Percentiles rank a stretch among this genome's conserved stretches.
Conservation (phyloP, 2,113 vertebrate genomes). For the Oenanthe oenanthe region DNA sequence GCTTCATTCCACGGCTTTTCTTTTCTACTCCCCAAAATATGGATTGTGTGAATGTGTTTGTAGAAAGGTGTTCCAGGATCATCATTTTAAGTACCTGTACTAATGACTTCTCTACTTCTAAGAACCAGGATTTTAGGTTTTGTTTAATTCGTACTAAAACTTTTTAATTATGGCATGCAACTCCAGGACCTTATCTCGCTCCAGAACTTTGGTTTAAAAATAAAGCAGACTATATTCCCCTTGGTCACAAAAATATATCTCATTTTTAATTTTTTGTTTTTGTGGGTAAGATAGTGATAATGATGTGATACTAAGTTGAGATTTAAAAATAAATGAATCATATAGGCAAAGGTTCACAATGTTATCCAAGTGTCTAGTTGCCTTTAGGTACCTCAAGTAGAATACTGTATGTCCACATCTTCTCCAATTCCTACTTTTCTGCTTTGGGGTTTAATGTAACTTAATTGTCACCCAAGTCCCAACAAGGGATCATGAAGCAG, state of each 20-base stretch:
- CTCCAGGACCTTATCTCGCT: not conserved
- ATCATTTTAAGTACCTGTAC: not conserved
- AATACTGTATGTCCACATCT: not conserved
- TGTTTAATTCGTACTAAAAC: not conserved
- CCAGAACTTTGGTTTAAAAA: not conserved
- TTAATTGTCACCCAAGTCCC: not conserved
- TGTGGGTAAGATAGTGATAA: not conserved
- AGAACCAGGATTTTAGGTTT: not conserved
- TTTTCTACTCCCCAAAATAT: not conserved
- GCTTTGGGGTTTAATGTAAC: not conserved
- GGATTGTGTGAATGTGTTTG: not conserved
- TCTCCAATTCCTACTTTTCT: not conserved
- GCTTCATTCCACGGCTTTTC: not conserved
- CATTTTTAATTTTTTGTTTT: accelerated
- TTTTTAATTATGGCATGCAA: not conserved
- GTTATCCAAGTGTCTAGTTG: not conserved
- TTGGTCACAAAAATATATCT: not conserved
- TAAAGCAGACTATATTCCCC: not conserved
- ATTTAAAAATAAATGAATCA: not conserved
- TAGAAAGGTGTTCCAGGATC: not conserved
- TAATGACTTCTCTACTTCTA: not conserved
- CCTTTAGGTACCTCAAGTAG: not conserved
- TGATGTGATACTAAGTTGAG: not conserved
- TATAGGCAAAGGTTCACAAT: not conserved
- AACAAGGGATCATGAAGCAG: not conserved